Base-by-base conservation (phyloP, 1,140 invertebrate species). In the Tachypleus tridentatus region DNA sequence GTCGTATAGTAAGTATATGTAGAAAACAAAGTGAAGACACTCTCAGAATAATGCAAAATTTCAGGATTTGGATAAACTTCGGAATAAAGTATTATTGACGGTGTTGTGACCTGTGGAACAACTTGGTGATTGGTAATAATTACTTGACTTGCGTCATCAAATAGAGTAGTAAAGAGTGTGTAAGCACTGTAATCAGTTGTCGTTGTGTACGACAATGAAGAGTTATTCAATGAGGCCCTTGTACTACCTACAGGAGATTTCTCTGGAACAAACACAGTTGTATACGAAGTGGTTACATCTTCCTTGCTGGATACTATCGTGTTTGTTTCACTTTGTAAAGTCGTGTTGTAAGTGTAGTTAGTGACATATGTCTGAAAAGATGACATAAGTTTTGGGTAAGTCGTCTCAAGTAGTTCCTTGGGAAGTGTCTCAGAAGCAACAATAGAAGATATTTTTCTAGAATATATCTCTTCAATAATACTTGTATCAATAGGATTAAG, bases 1-100 rank as follows among this genome's bases (percentile, higher is more conserved):
- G 72, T 72, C 10, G 70, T 72, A 49, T 67, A 73, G 54, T 68
- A 72, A 1, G 72, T 73, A 57, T 72, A 71, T 3, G 72, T 73
- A 3, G 68, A 70, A 53, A 65, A 70, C 10, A 71, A 69, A 6
- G 72, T 73, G 53, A 8, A n/a, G n/a, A 54, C 53, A 7, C 7
- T 54, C n/a, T 54, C 53, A 29, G 29, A 29, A 29, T 29, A 29
- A 29, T 29, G 29, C 29, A 29, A 29, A 54, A 54, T 54, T n/a
- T 7, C n/a, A 8, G 53, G 53, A 54, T 7, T 8, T 54, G 53
- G 53, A 8, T 54, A 7, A 8, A 58, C 57, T 6, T 62, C 7
- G n/a, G 49, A 57, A 3, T 64, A 56, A 4, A 63, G 57, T 50
- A 64, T 62, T 47, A 62, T 66, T 10, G 64, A 65, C 4, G 67